Conservation (phyloP, 2,113 vertebrate genomes). For the Actinemys pallida region DNA sequence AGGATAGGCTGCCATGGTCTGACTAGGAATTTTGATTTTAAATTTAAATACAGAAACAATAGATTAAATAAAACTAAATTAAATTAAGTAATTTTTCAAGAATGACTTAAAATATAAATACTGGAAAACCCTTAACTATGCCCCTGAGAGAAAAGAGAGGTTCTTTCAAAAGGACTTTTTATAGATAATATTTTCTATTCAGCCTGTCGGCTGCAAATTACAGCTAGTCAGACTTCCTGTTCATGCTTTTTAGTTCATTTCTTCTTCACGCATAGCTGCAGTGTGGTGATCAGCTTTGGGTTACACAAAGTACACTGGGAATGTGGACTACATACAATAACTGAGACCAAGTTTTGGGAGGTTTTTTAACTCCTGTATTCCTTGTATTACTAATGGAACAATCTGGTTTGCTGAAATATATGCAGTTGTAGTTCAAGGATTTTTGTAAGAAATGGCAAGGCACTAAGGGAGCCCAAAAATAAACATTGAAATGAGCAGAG, state of each 20-base stretch:
- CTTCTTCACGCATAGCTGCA: neutral
- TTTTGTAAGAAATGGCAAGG: constrained; percentile 9
- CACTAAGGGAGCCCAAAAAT: neutral
- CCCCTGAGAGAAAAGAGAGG: neutral
- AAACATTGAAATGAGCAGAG: neutral
- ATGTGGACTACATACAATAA: neutral
- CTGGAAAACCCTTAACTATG: neutral
- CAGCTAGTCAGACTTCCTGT: neutral
- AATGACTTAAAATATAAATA: constrained; percentile 4
- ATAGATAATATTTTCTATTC: neutral
- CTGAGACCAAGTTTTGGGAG: neutral
- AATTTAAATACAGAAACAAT: constrained; percentile 14
- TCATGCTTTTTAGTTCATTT: neutral
- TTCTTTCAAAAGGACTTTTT: neutral
- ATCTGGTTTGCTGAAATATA: neutral
- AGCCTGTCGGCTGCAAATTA: neutral
- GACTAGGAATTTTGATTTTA: neutral
- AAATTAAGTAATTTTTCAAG: neutral
- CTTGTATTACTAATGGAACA: neutral
- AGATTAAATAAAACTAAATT: neutral
- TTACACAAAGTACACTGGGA: neutral
- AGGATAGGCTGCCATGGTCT: neutral
- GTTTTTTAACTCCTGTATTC: neutral
- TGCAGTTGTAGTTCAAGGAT: neutral
- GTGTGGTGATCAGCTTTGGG: neutral